phyloP scores from a whole-genome alignment of 2,113 vertebrate species.

The Dolichallabes microphthalmus region DNA sequence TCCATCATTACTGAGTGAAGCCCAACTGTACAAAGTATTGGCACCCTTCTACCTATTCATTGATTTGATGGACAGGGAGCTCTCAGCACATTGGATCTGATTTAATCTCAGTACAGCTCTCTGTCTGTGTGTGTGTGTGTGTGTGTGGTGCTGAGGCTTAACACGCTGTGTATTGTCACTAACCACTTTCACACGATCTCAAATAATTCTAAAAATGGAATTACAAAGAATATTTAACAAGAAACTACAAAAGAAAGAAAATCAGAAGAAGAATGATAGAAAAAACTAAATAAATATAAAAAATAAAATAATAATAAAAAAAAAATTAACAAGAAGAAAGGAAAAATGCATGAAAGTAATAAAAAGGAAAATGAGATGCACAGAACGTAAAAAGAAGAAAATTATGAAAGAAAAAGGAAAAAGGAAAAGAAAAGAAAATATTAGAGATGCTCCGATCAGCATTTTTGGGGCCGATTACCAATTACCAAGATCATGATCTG shows the following conservation, averaged over 20 bases:
- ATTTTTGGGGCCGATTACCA: too few relatives aligned
- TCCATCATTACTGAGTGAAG: not conserved
- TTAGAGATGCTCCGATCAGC: too few relatives aligned
- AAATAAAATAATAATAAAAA: not conserved
- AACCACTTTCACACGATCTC: not conserved
- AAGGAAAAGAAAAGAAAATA: too few relatives aligned
- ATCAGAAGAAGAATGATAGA: not conserved
- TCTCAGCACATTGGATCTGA: not conserved
- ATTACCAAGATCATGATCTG: too few relatives aligned
- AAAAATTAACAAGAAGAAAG: not conserved
- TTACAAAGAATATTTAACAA: too few relatives aligned
- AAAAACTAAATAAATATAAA: not conserved
- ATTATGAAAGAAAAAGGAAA: too few relatives aligned
- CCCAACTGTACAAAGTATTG: not conserved
- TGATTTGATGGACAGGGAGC: not conserved
- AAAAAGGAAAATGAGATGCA: not conserved
- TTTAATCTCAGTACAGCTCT: not conserved
- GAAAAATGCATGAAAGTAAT: not conserved
- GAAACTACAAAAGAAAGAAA: not conserved
- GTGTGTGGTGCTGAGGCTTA: not conserved
- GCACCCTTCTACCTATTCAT: not conserved
- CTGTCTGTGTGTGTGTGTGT: not conserved
- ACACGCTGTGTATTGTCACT: not conserved
- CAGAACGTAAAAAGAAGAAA: not conserved
- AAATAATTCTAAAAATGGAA: not conserved